phyloP scores from a whole-genome alignment of 1,140 invertebrate genomes.

The Myzus persicae region DNA sequence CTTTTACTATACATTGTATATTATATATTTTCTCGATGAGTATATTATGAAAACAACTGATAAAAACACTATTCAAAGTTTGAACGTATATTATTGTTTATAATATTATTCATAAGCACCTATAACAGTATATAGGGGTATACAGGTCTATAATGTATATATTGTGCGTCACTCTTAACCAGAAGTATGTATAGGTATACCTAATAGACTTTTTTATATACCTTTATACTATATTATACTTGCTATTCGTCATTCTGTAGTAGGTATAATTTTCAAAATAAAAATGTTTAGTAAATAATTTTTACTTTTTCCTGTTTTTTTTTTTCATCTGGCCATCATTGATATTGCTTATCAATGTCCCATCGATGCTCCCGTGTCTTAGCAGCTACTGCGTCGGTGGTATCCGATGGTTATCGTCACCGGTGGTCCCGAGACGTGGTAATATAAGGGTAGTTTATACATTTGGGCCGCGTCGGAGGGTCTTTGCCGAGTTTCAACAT shows the following conservation, averaged over 20 bases:
- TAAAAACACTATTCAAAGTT: neutral
- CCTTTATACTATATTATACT: too few species aligned
- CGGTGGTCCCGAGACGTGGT: neutral
- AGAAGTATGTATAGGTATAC: too few species aligned
- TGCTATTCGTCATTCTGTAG: neutral
- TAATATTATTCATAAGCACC: too few species aligned
- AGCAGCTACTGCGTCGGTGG: neutral
- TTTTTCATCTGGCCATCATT: neutral
- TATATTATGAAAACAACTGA: neutral
- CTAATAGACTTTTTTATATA: too few species aligned
- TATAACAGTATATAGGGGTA: too few species aligned
- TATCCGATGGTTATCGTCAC: constrained; percentile 3
- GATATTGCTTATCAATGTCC: neutral
- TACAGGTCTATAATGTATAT: too few species aligned
- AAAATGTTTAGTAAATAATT: neutral
- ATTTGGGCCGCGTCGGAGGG: neutral
- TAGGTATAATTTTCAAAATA: neutral
- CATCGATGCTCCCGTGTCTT: neutral
- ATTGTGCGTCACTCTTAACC: neutral
- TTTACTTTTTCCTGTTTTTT: neutral
- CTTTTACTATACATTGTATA: too few species aligned
- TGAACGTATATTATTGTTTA: neutral
- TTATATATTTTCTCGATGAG: neutral
- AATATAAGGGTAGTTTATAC: neutral
- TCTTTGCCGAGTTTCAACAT: neutral